Evolutionary conservation across 2,797 vertebrate genomes (phyloP).

Genomic region (Enteromius paludinosus): DNA sequence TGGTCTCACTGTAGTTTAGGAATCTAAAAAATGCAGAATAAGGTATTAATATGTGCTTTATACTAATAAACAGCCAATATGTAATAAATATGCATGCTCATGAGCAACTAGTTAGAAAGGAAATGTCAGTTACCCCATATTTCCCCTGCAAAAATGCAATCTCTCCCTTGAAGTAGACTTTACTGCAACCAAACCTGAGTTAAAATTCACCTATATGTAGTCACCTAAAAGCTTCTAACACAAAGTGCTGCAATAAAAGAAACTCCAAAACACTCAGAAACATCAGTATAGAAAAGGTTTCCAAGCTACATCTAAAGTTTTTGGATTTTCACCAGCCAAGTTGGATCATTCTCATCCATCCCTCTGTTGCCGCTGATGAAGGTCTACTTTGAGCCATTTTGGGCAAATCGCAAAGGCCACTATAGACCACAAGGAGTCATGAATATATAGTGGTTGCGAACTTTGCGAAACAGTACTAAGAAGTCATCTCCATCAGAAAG

Average conservation of each 20-base stretch:
- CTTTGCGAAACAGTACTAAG: not conserved
- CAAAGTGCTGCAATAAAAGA: not conserved
- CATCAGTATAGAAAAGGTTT: not conserved
- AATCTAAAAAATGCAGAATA: too few relatives aligned
- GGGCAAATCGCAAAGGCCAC: not conserved
- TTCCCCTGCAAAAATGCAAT: not conserved
- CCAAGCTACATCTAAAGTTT: slow-evolving; percentile 1
- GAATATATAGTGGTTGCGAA: not conserved
- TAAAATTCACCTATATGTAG: not conserved
- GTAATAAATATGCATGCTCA: not conserved
- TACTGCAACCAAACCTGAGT: not conserved
- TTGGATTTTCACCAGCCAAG: not conserved
- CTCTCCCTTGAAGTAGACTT: not conserved
- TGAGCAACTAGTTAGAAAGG: not conserved
- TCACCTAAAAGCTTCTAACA: not conserved
- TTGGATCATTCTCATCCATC: not conserved
- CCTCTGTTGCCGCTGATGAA: slow-evolving; percentile 8
- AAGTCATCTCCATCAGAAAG: not conserved
- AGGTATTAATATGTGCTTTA: too few relatives aligned
- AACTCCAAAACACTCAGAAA: not conserved
- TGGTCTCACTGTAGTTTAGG: too few relatives aligned
- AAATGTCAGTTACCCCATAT: not conserved
- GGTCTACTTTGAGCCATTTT: slow-evolving; percentile 2
- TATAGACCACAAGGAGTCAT: slow-evolving; percentile 1
- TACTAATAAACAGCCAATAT: not conserved